Evolutionary conservation across 2,797 vertebrate genomes (phyloP).

Genomic region (Agapornis canus): DNA sequence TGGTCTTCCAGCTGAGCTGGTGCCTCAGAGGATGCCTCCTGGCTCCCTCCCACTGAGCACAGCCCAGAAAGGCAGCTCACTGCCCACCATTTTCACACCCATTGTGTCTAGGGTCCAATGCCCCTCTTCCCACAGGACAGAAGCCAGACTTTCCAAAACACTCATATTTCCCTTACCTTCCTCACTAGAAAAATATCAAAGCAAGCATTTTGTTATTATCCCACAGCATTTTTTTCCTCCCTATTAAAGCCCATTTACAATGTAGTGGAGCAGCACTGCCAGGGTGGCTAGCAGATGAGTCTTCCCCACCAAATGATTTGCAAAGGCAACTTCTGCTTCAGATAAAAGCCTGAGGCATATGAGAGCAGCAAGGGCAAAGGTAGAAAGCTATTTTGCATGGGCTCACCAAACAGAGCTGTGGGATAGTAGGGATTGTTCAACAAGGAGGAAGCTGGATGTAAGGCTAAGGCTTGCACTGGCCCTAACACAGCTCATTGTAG

Average conservation of each 20-base stretch:
- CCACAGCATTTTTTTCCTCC: neutral
- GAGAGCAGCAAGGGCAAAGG: neutral
- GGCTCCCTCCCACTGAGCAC: neutral
- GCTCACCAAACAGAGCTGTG: neutral
- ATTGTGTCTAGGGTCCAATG: neutral
- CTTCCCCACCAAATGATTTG: neutral
- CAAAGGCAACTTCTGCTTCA: neutral
- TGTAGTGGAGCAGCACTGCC: neutral
- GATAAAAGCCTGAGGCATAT: neutral
- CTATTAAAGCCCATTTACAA: neutral
- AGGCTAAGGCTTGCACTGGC: neutral
- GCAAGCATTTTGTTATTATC: neutral
- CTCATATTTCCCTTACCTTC: neutral
- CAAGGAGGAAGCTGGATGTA: neutral
- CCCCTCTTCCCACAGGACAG: neutral
- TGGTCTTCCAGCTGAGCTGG: constrained; percentile 56
- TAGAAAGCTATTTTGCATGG: neutral
- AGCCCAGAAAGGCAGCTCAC: neutral
- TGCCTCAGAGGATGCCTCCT: constrained; percentile 48
- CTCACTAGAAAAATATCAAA: neutral
- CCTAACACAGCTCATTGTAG: neutral
- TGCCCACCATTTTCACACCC: neutral
- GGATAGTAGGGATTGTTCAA: neutral
- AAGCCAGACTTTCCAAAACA: neutral
- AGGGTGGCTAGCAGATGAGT: neutral